Evolutionary conservation across 2,113 vertebrate species (phyloP).

Genomic region (Varanus komodoensis): DNA sequence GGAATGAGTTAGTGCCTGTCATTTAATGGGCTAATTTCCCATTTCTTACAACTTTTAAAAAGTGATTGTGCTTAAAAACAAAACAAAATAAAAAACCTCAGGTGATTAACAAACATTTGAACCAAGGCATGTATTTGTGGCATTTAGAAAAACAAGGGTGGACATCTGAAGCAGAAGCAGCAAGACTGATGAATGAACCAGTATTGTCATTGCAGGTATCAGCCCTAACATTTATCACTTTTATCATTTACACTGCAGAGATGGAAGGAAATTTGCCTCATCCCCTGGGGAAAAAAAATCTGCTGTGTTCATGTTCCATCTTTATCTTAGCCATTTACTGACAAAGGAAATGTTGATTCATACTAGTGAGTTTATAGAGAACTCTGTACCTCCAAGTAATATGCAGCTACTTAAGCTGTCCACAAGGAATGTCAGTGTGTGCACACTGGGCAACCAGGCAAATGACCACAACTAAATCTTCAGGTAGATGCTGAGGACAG

Average conservation of each 20-base stretch:
- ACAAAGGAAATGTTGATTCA: conserved; percentile 8
- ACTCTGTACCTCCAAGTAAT: background rate
- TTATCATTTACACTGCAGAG: background rate
- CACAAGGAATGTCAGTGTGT: background rate
- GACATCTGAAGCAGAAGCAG: background rate
- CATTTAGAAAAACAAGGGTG: no score
- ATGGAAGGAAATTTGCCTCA: background rate
- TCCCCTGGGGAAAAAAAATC: background rate
- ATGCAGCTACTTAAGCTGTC: background rate
- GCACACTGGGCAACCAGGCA: background rate
- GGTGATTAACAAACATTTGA: no score
- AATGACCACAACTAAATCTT: background rate
- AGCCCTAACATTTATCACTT: background rate
- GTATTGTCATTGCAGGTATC: background rate
- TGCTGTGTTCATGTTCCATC: background rate
- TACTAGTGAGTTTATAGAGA: background rate
- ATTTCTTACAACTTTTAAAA: background rate
- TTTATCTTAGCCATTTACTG: rapidly evolving
- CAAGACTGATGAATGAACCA: background rate
- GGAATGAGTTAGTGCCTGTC: no score
- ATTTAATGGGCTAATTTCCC: no score
- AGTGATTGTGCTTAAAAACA: background rate
- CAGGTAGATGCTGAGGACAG: background rate
- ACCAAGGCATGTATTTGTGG: no score
- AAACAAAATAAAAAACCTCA: no score